These are phyloP conservation scores for Crambe crambe DNA, from an alignment of 37 sponge, comb jelly and placozoan genomes.

Conservation along the genomic window DNA sequence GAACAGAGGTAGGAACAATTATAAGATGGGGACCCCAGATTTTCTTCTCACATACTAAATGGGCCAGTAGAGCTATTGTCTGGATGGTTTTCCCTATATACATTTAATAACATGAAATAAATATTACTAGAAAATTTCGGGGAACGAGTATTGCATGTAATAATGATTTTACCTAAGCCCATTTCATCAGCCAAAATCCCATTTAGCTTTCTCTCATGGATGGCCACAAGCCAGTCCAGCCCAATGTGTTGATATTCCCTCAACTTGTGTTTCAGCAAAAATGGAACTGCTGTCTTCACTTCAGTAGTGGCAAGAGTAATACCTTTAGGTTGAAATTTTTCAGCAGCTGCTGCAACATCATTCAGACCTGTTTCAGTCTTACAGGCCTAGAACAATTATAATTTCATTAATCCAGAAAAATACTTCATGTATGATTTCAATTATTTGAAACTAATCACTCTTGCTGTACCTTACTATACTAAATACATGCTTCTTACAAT, in stretches of 20 bases:
- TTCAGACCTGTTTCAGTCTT: slow-evolving; percentile 79
- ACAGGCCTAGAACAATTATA: slow-evolving; percentile 31
- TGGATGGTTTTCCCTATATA: slow-evolving; percentile 61
- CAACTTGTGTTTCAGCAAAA: slow-evolving; percentile 87
- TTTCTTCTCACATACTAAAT: slow-evolving; percentile 89
- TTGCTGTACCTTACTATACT: too few relatives aligned
- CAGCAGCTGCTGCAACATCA: slow-evolving; percentile 83
- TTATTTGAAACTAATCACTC: neutral
- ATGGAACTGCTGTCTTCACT: slow-evolving; percentile 92
- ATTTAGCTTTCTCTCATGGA: slow-evolving; percentile 90
- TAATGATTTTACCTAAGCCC: slow-evolving; percentile 96
- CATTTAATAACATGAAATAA: neutral
- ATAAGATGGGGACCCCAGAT: slow-evolving; percentile 99
- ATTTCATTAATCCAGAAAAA: too few relatives aligned
- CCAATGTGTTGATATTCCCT: slow-evolving; percentile 99
- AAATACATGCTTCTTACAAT: too few relatives aligned
- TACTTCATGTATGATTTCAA: neutral
- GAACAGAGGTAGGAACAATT: slow-evolving; percentile 96
- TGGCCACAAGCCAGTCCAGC: slow-evolving; percentile 97
- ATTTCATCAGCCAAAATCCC: slow-evolving; percentile 99
- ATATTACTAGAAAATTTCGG: neutral
- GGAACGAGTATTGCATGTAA: neutral
- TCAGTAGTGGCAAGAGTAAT: slow-evolving; percentile 85
- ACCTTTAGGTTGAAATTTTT: slow-evolving; percentile 90
- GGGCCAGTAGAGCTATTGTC: slow-evolving; percentile 97